A percentile compares a stretch with the other conserved stretches of the same genome.
Conservation (phyloP, 2,113 vertebrate genomes). For the Atractosteus spatula region DNA sequence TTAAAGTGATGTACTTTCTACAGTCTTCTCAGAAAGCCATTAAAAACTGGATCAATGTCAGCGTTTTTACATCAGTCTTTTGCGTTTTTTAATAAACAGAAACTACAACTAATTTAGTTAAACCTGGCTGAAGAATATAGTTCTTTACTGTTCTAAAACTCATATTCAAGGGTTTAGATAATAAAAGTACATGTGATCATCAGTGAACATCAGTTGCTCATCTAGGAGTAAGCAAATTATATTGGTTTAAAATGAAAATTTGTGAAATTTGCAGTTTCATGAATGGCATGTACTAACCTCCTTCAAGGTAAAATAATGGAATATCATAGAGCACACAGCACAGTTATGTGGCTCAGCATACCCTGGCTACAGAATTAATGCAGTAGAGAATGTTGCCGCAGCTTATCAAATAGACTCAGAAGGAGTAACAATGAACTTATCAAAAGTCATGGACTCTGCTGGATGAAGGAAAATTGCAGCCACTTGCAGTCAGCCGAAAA, state of each 20-base stretch:
- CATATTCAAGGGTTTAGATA: no score
- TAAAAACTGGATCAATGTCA: no score
- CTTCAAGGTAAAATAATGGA: slow-evolving; percentile 35
- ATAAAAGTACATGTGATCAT: background rate
- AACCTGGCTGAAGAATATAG: no score
- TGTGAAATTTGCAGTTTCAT: background rate
- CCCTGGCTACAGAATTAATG: slow-evolving; percentile 19
- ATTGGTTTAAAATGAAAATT: background rate
- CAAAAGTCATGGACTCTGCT: slow-evolving; percentile 43
- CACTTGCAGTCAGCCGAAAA: slow-evolving; percentile 33
- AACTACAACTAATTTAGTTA: no score
- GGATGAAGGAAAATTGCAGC: slow-evolving; percentile 44
- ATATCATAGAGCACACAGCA: slow-evolving; percentile 26
- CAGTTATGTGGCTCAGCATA: slow-evolving; percentile 28
- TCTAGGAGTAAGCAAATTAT: background rate
- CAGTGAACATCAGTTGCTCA: background rate
- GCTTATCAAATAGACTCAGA: slow-evolving; percentile 58
- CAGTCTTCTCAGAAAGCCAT: no score
- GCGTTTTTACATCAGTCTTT: no score
- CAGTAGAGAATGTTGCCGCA: slow-evolving; percentile 19
- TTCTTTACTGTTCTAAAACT: no score
- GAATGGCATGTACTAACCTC: slow-evolving; percentile 10
- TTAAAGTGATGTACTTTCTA: no score
- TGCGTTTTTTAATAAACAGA: no score
- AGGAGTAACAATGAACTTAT: slow-evolving; percentile 59